Conservation (phyloP, 2,113 vertebrate species). For the Thryonomys swinderianus region DNA sequence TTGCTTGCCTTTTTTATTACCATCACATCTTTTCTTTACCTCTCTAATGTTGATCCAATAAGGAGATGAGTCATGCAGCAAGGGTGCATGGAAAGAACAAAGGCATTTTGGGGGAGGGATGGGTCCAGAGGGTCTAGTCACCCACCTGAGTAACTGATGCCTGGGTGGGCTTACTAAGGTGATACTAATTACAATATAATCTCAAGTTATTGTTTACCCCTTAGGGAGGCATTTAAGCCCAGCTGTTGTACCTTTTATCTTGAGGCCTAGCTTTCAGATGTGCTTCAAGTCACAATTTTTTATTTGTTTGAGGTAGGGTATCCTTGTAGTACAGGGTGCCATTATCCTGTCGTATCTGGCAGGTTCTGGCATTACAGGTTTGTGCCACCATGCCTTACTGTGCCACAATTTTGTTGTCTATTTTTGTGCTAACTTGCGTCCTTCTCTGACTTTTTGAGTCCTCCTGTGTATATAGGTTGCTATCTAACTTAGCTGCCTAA, state of each 20-base stretch:
- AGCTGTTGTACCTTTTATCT: not conserved
- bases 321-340: not conserved
- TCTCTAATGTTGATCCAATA: not conserved
- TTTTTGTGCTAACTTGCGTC: no score
- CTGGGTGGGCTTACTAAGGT: not conserved
- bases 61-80: not conserved
- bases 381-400: not conserved
- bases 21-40: no score
- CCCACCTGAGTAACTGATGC: not conserved
- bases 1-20: no score
- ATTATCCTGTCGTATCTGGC: not conserved
- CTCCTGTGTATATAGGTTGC: not conserved
- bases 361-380: not conserved
- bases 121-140: not conserved
- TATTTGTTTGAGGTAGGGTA: not conserved
- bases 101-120: not conserved
- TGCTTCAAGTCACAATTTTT: not conserved
- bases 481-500: not conserved
- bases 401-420: not conserved
- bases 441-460: no score
- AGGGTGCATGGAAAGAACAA: not conserved
- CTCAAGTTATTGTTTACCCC: not conserved
- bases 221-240: not conserved
- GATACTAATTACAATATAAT: not conserved
- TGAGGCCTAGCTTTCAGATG: not conserved